Conservation (phyloP, 2,797 vertebrate genomes). For the Trachops cirrhosus region DNA sequence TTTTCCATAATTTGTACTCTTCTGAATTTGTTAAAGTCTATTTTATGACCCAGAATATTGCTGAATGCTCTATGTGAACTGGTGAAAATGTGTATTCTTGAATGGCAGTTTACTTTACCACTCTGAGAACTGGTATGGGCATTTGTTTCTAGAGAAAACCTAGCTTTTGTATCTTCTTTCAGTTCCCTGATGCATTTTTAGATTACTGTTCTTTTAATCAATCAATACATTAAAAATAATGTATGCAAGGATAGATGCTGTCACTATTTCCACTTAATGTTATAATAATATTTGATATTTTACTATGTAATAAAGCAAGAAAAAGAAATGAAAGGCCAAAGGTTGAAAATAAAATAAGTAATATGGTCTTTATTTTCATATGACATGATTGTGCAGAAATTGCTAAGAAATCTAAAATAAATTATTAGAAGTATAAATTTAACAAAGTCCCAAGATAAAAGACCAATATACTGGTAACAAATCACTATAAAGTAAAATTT, state of each 20-base stretch:
- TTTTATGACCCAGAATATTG: not conserved
- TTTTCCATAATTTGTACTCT: conserved; percentile 19
- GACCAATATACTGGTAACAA: conserved; percentile 4
- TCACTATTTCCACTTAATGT: not conserved
- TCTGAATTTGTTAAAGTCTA: not conserved
- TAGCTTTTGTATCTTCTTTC: conserved; percentile 7
- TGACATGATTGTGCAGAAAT: not conserved
- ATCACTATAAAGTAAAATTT: not conserved
- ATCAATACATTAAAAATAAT: not conserved
- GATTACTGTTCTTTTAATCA: not conserved
- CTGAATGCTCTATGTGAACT: not conserved
- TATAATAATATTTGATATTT: not conserved
- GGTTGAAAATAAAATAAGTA: not conserved
- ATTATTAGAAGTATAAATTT: not conserved
- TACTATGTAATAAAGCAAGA: not conserved
- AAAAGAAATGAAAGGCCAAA: not conserved
- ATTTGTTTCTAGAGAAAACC: not conserved
- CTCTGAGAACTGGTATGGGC: not conserved
- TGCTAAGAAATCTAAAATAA: not conserved
- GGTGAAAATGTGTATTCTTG: not conserved
- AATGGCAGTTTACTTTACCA: not conserved
- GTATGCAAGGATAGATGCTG: not conserved
- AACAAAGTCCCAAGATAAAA: not conserved
- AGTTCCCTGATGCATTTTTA: not conserved
- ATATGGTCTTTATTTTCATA: not conserved